A percentile compares a stretch with the other conserved stretches of the same genome.
These are phyloP conservation scores for Terrapene triunguis DNA, from an alignment of 2,113 vertebrate species.

Conservation along the genomic window DNA sequence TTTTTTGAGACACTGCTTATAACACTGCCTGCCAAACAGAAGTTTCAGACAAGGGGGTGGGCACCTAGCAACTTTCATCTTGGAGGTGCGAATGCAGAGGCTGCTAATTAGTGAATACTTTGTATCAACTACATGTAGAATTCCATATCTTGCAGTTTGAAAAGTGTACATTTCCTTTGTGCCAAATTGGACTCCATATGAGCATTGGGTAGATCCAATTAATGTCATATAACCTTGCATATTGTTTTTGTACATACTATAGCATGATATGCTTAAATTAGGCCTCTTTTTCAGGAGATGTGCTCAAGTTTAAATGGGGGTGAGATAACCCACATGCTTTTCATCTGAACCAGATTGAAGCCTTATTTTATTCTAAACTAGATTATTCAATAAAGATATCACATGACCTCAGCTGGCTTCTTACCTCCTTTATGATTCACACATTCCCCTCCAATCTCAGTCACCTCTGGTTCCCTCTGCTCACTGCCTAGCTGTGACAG, in stretches of 20 bases:
- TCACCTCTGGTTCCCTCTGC: neutral
- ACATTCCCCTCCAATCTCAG: neutral
- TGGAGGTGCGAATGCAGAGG: constrained; percentile 77
- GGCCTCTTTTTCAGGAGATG: constrained; percentile 51
- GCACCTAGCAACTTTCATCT: constrained; percentile 77
- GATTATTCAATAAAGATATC: neutral
- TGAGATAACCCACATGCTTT: constrained; percentile 34
- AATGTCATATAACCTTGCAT: constrained; percentile 73
- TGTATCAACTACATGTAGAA: constrained; percentile 64
- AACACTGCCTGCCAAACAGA: constrained; percentile 63
- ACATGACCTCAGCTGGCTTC: neutral
- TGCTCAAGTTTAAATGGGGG: constrained; percentile 5
- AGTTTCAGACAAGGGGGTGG: constrained; percentile 68
- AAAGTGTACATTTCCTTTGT: constrained; percentile 75
- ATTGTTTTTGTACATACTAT: constrained; percentile 32
- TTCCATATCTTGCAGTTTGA: constrained; percentile 74
- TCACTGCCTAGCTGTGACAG: neutral
- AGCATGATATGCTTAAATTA: constrained; percentile 59
- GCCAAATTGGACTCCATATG: constrained; percentile 77
- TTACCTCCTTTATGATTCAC: neutral
- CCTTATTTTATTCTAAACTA: neutral
- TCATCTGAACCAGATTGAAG: constrained; percentile 7
- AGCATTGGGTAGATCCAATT: constrained; percentile 77
- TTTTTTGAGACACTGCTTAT: constrained; percentile 47
- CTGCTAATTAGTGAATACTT: constrained; percentile 81